These are phyloP conservation scores for Stegodyphus mimosarum DNA, from an alignment of 1,140 invertebrate genomes.

Conservation along the genomic window DNA sequence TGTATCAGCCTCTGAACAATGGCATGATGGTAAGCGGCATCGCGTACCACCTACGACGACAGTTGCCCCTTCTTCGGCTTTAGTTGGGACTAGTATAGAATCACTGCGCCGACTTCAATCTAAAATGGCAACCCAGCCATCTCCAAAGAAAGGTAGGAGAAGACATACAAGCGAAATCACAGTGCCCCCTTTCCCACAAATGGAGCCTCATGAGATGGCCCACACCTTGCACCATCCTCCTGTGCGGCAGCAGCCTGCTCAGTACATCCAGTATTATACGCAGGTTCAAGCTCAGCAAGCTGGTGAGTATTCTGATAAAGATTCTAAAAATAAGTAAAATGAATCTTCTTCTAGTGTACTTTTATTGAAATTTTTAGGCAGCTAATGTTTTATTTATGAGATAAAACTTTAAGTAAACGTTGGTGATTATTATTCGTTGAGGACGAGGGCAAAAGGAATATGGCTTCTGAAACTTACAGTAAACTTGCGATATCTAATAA, in stretches of 20 bases:
- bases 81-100: constrained; percentile 32
- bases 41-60: constrained; percentile 22
- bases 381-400: no score
- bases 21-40: constrained; percentile 17
- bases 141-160: constrained; percentile 48
- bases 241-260: constrained; percentile 6
- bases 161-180: constrained; percentile 65
- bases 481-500: no score
- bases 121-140: constrained; percentile 36
- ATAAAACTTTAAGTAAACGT: no score
- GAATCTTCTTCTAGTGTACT: no score
- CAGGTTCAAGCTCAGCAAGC: background rate
- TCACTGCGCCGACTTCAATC: constrained; percentile 30
- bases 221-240: constrained; percentile 25
- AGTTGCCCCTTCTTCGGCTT: constrained; percentile 16
- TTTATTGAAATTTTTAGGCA: no score
- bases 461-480: no score
- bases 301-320: background rate
- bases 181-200: constrained; percentile 70
- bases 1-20: constrained; percentile 52
- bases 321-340: no score
- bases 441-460: no score
- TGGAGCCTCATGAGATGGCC: constrained; percentile 60
- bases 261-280: constrained; percentile 13
- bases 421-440: no score